Base-by-base conservation (phyloP, 35 echinoderm and acorn worm species). In the Apostichopus japonicus region DNA sequence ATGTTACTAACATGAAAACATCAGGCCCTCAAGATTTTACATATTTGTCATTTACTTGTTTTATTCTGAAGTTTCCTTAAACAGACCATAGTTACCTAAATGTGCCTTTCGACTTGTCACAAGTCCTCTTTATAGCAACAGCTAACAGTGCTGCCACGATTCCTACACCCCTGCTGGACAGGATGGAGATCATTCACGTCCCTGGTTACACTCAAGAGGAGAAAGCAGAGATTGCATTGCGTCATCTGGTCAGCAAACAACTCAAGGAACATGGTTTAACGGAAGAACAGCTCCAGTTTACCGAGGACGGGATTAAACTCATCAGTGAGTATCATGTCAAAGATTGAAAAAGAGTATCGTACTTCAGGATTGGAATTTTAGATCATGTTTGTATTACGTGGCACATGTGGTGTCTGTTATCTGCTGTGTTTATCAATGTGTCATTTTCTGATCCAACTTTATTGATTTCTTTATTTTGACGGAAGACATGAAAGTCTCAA, bases 101-200 rank as follows among this genome's bases (percentile, higher is more conserved):
- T 94, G 97, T 99, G 23, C 97, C 95, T 65, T 99, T 99, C 96
- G 97, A 99, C 80, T 94, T 99, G 24, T 99, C 97, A 22, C 97
- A 99, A 96, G 95, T 99, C 19, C 93, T 99, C 87, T 99, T 99
- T 70, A 99, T 99, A 78, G 97, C 97, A 67, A 99, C 97, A 54
- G 97, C 97, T 72, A 99, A 99, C 84, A 95, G 73, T 58, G 87
- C 93, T 54, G 23, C 92, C 5, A 95, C 93, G 58, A 99, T 99
- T 58, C 97, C 97, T 77, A 62, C 95, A n/a, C 93, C 97, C 7
- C 89, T 99, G 57, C 77, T 92, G 83, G 97, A 99, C 79, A 84
- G 97, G 16, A 99, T 99, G 97, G 97, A 99, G 75, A 80, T 99
- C 54, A 96, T 99, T 65, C 81, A 96, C 75, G 97, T 99, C 6